Evolutionary conservation across 2,888 invertebrate species (phyloP).

Genomic region (Noctuana brunneofusca): DNA sequence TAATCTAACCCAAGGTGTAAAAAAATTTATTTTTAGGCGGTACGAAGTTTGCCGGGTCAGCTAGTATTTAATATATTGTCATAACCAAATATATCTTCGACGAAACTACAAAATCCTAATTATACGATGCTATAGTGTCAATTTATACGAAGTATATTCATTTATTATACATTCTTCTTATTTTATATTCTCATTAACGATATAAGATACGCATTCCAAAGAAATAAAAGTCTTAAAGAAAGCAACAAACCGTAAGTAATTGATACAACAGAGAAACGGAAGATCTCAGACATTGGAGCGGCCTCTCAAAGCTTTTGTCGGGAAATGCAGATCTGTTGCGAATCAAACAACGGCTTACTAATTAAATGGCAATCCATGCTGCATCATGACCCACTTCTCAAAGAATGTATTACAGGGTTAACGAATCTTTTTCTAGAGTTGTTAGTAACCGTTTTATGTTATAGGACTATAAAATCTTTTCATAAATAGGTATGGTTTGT

Average conservation of each 20-base stretch:
- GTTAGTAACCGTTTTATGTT: not conserved
- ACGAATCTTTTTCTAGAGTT: not conserved
- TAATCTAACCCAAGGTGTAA: too few species aligned
- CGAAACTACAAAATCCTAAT: too few species aligned
- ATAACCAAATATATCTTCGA: too few species aligned
- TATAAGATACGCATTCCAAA: not conserved
- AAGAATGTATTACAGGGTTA: conserved; percentile 19
- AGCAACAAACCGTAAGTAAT: conserved; percentile 4
- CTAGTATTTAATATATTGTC: too few species aligned
- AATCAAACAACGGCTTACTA: conserved; percentile 30
- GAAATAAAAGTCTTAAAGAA: not conserved
- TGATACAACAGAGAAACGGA: conserved; percentile 16
- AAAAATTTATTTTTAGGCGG: too few species aligned
- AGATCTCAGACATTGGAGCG: conserved; percentile 17
- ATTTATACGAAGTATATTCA: too few species aligned
- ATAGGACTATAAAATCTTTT: too few species aligned
- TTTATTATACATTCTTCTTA: too few species aligned
- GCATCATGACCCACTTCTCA: conserved; percentile 26
- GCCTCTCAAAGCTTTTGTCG: conserved; percentile 29
- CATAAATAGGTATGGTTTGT: too few species aligned
- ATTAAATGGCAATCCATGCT: conserved; percentile 29
- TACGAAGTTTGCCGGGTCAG: too few species aligned
- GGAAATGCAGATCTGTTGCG: conserved; percentile 22
- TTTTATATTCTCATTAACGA: not conserved
- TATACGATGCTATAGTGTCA: too few species aligned